Conservation (phyloP, 2,797 vertebrate genomes). For the Phalanger gymnotis region DNA sequence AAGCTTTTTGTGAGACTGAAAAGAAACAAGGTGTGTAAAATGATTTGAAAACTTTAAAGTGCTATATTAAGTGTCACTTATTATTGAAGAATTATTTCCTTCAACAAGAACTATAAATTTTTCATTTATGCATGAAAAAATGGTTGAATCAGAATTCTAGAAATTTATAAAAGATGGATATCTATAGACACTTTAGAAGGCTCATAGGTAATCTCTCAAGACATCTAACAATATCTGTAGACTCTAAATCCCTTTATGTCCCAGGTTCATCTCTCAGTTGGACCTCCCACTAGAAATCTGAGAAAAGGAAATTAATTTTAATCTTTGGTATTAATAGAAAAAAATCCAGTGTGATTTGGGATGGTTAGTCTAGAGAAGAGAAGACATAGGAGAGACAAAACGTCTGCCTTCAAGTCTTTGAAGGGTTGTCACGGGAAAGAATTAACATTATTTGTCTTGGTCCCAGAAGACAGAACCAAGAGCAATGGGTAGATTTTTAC, state of each 20-base stretch:
- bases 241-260: neutral
- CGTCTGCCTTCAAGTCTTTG: neutral
- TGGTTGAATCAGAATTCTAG: neutral
- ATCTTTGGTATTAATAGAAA: neutral
- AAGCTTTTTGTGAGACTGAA: neutral
- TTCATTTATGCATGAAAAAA: neutral
- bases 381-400: neutral
- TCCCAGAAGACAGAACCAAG: neutral
- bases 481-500: neutral
- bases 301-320: neutral
- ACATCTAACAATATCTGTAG: neutral
- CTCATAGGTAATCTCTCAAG: neutral
- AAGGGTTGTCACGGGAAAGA: neutral
- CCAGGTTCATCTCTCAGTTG: neutral
- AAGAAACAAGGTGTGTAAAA: neutral
- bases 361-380: neutral
- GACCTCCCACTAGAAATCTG: neutral
- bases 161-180: neutral
- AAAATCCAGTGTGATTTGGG: neutral
- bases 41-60: neutral
- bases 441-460: neutral
- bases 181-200: neutral
- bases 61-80: neutral
- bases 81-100: neutral
- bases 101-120: neutral